Evolutionary conservation across 23 tunicate species (phyloP), one percentile per base, ranked within the genome.

Genomic region (Aplidium turbinatum): DNA sequence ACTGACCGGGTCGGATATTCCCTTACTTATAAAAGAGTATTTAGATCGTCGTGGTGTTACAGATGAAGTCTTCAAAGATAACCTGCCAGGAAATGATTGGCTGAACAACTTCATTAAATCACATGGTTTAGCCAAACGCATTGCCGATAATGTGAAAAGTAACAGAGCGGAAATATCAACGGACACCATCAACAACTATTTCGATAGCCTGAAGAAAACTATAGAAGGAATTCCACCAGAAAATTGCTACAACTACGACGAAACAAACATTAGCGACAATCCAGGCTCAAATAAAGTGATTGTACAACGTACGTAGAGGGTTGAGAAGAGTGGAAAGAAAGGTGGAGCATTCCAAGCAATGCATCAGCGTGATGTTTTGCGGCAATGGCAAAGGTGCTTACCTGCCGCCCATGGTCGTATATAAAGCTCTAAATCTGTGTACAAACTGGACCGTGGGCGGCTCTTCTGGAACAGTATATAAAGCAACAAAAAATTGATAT

Each of bases 391-490:
- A 26, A 2, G 76, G 76, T 4, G 20, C 24, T 3, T 31, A 24
- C 47, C 29, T 70, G 7, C 76, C 76, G 6, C 58, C 76, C 6
- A 70, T 70, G 76, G 76, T 70, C 26, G 76, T 70, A 38, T 47
- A 70, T 19, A 70, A 47, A 27, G 76, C 76, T 3, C 23, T 31
- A 29, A 70, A 70, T 22, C 2, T 46, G 36, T 70, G 47, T 28
- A 28, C 19, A 4, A 27, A 70, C 6, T 70, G 76, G 76, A 4
- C 35, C 35, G 35, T 22, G 3, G 76, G 76, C 3, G 76, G 76
- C 3, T 58, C 76, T 4, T 20, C 32, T 5, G 58, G 58, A 2
- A 9, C 76, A 3, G 76, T 70, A 46, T 70, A 70, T 70, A 58
- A 65, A 18, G 21, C 2, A 7, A 7, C 72, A 48, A 65, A 65